Conservation (phyloP, 2,888 invertebrate species). For the Cyaniris semiargus region DNA sequence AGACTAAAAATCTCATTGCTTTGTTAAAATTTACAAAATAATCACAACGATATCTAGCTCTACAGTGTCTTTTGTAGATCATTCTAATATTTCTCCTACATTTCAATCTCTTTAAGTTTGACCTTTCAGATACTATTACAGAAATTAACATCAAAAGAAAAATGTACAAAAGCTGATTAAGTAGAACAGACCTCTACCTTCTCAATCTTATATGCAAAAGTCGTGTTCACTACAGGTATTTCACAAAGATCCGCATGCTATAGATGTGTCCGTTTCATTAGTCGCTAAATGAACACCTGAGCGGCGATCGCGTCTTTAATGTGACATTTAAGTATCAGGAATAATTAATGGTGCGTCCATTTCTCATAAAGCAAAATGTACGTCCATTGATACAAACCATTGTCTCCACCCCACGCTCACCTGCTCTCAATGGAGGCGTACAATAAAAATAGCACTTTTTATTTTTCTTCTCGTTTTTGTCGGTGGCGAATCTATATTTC, state of each 20-base stretch:
- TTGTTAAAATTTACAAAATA: neutral
- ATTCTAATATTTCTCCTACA: neutral
- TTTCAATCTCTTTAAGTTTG: neutral
- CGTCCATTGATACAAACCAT: constrained; percentile 74
- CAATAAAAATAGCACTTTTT: constrained; percentile 66
- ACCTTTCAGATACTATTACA: neutral
- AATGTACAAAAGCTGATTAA: neutral
- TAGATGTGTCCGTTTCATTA: constrained; percentile 13
- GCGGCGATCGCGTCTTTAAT: constrained; percentile 24
- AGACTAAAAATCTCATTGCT: neutral
- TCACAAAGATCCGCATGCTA: constrained; percentile 6
- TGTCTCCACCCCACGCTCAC: constrained; percentile 72
- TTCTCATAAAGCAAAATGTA: constrained; percentile 47
- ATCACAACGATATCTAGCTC: neutral
- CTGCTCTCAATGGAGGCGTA: constrained; percentile 75
- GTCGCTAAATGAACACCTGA: constrained; percentile 16
- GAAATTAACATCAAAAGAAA: too few relatives aligned
- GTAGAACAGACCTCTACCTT: neutral
- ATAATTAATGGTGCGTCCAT: constrained; percentile 41
- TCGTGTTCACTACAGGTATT: neutral
- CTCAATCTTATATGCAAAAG: neutral
- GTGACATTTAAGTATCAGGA: constrained; percentile 25
- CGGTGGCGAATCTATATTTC: constrained; percentile 79
- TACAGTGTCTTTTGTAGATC: neutral
- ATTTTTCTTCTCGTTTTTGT: constrained; percentile 72